phyloP scores from a whole-genome alignment of 1,140 invertebrate species.

The Araneus ventricosus region DNA sequence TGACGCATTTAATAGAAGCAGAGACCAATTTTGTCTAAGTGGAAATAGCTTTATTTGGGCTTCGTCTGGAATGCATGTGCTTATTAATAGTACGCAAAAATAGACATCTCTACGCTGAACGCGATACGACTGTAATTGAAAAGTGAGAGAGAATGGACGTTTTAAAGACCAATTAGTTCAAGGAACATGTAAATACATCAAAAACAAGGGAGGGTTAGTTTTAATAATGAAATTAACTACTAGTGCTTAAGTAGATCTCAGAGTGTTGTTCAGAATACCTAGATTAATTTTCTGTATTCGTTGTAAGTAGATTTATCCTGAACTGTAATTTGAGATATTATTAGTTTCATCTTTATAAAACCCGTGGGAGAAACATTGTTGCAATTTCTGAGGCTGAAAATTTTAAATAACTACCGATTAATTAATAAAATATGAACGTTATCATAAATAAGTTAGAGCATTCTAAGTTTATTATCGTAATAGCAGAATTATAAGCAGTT shows the following conservation, averaged over 20 bases:
- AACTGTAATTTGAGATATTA: too few relatives aligned
- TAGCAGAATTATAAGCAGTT: too few relatives aligned
- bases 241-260: not conserved
- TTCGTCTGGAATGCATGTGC: not conserved
- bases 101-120: not conserved
- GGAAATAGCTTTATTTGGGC: constrained; percentile 35
- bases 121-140: constrained; percentile 17
- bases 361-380: too few relatives aligned
- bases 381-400: too few relatives aligned
- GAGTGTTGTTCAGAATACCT: not conserved
- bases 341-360: too few relatives aligned
- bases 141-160: constrained; percentile 8
- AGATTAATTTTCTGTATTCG: not conserved
- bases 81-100: constrained; percentile 43
- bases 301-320: too few relatives aligned
- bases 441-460: too few relatives aligned
- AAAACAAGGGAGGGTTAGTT: not conserved
- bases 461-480: too few relatives aligned
- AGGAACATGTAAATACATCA: constrained; percentile 13
- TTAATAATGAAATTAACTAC: not conserved
- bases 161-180: constrained; percentile 40
- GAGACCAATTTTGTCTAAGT: constrained; percentile 30
- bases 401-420: too few relatives aligned
- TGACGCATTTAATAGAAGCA: constrained; percentile 40
- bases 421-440: too few relatives aligned